Evolutionary conservation across 2,797 vertebrate species (phyloP), one percentile per base, ranked within the genome.

Genomic region (Protonibea diacanthus): DNA sequence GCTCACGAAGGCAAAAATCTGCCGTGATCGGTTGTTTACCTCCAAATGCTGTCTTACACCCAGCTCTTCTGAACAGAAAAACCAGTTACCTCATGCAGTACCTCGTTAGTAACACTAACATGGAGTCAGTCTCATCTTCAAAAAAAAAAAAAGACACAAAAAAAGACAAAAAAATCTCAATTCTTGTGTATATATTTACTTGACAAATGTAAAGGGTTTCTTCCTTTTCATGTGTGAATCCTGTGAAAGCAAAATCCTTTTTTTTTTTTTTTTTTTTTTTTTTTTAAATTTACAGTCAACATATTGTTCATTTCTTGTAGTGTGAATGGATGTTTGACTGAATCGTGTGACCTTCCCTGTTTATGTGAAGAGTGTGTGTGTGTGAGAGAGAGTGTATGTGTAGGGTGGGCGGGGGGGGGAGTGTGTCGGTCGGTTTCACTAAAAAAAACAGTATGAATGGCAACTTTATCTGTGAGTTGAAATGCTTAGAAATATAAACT

Each of bases 71-170:
- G 88, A 92, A 93, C 95, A 95, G 94, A 95, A 89, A 90, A 97
- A 96, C 95, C 94, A 95, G 87, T 97, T 97, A 97, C 97, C 97
- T 98, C 97, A 97, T 92, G 91, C 93, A 92, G 89, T 92, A 93
- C 89, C 91, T 93, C 81, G 82, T 89, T 91, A 91, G 86, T 86
- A 84, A 92, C 89, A 88, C 91, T 89, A 93, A 92, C 91, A 87
- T 38, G 68, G 87, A 92, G 87, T 91, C 88, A 65, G 91, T 91
- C 82, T 92, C 91, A 88, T 91, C 86, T 93, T 92, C 78, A 86
- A 82, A 86, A 92, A 83, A 68, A 84, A 66, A 77, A 65, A 51
- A 65, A 69, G 7, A 33, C 1, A 33, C 33, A 38, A 58, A 70
- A 61, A 76, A 83, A 66, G 78, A 75, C 56, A 76, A 38, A 38